Evolutionary conservation across 2,888 invertebrate genomes (phyloP), one percentile per base, ranked within the genome.

Genomic region (Eilema depressum): DNA sequence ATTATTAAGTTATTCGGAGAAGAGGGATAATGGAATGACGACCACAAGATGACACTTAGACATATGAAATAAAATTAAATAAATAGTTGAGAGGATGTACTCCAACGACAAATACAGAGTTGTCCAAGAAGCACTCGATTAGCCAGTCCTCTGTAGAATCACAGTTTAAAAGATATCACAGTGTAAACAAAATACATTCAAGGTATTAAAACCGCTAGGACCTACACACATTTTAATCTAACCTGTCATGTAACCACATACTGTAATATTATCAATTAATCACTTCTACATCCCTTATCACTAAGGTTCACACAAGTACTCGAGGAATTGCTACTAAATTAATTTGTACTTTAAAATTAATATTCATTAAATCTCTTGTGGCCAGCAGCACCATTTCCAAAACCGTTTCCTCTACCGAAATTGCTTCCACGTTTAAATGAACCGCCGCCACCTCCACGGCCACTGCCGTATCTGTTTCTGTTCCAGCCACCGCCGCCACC

Each of bases 401-500:
- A 89, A 67, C 93, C 91, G 73, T 88, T 89, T 66, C 92, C 90
- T 76, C 93, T 91, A 66, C 96, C 94, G 74, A 94, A 94, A 81
- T 90, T 94, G 73, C 91, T 87, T 66, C 96, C 95, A 53, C 95
- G 91, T 78, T 93, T 95, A 87, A 95, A 95, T 28, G 96, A 93
- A 66, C 96, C 95, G 11, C 96, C 95, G 10, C 96, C 95, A 1
- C 95, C 94, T 70, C 96, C 93, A 53, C 95, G 89, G n/a, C 91
- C 89, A 53, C 90, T 89, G 20, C 95, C 95, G 72, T 93, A 96
- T 56, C 96, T 90, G 82, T 90, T 95, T 68, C 96, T 93, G 81
- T 96, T 96, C 95, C 96, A 95, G 80, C 96, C 95, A 37, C 96
- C 96, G 70, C 96, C 96, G 28, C 96, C 96, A 60, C 97, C 96